Base-by-base conservation (phyloP, 2,113 vertebrate genomes). In the Tichodroma muraria region DNA sequence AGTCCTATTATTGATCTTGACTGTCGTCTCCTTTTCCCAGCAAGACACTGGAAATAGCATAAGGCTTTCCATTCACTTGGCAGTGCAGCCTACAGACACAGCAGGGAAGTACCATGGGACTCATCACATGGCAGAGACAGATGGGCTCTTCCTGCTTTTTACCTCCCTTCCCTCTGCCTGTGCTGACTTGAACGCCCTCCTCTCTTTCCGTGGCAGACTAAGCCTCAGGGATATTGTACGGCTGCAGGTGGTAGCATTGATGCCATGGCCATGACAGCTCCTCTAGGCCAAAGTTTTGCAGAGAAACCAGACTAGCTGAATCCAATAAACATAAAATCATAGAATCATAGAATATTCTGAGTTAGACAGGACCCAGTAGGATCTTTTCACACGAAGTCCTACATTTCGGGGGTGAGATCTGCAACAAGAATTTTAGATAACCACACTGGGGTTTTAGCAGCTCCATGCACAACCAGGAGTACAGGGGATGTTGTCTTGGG, bases 31-130 rank as follows among this genome's bases (percentile, higher is more conserved):
- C 71, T 93, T 94, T 91, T 77, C 92, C 75, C 93, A 95, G 81
- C 66, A 93, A 88, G 92, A 81, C 79, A 65, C 68, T 88, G 82
- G 90, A 89, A 95, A 85, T 57, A 95, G 85, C 88, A 88, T 50
- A 91, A 95, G 79, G 45, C 88, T 85, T 59, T 85, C 81, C 82
- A 70, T 38, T 90, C 50, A 16, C 37, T 80, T 91, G 79, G 85
- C 92, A 94, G 54, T 61, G 59, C 63, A 85, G 79, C 75, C 71
- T 85, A 77, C 28, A 42, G 71, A 57, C 68, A 18, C 93, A 93
- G 93, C 71, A 85, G 85, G 88, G 45, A 77, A 85, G 59, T 70
- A 42, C 71, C 60, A 61, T 73, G 88, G 95, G 68, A 90, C 54
- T 80, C 38, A 59, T 63, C 92, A 66, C 64, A 59, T 25, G 76